Evolutionary conservation across 2,797 vertebrate species (phyloP).

Genomic region (Lithobates pipiens): DNA sequence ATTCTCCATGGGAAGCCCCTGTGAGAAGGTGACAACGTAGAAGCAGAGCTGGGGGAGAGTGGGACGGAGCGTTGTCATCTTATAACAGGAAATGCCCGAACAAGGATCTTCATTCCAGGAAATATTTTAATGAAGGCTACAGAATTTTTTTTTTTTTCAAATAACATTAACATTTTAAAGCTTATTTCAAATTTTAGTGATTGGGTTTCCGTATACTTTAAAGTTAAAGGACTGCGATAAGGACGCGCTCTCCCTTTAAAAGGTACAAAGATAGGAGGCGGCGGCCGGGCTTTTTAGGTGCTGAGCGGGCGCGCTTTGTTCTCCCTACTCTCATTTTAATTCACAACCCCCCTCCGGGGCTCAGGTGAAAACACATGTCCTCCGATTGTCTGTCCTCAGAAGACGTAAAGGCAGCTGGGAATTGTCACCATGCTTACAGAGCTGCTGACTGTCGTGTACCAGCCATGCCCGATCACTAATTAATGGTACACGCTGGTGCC

Average conservation of each 20-base stretch:
- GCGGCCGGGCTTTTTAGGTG: too few species aligned
- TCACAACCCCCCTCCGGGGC: neutral
- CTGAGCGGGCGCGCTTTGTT: neutral
- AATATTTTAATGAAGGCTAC: too few species aligned
- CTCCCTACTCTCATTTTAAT: neutral
- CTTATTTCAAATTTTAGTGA: too few species aligned
- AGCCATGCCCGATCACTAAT: neutral
- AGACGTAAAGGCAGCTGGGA: conserved; percentile 14
- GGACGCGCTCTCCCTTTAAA: neutral
- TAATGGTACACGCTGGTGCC: neutral
- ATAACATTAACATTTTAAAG: too few species aligned
- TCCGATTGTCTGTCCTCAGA: neutral
- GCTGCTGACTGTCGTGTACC: neutral
- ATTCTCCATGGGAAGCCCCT: too few species aligned
- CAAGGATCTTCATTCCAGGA: too few species aligned
- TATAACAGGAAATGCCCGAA: neutral
- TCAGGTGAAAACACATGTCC: conserved; percentile 35
- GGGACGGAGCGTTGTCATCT: neutral
- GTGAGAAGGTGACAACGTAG: neutral
- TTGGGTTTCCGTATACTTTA: too few species aligned
- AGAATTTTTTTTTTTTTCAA: too few species aligned
- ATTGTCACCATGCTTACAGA: conserved; percentile 26
- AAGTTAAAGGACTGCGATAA: too few species aligned
- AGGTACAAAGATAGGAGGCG: neutral
- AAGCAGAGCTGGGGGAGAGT: too few species aligned